Conservation (phyloP, 2,888 invertebrate species). For the Agrochola lota region DNA sequence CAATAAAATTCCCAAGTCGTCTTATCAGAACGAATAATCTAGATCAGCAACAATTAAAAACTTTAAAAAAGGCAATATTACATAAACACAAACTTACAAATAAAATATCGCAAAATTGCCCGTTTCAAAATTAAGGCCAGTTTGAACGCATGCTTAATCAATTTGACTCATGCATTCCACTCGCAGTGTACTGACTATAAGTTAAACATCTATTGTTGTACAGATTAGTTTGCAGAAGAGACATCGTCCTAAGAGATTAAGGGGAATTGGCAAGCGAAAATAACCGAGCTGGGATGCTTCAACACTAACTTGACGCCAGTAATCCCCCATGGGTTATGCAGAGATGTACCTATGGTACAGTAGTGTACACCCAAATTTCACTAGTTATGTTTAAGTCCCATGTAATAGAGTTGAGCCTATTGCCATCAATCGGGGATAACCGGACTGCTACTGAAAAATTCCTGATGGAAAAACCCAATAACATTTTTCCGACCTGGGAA, state of each 20-base stretch:
- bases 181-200: slow-evolving; percentile 60
- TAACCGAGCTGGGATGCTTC: background rate
- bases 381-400: too few relatives aligned
- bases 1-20: background rate
- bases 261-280: background rate
- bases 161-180: slow-evolving; percentile 77
- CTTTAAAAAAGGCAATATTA: slow-evolving; percentile 3
- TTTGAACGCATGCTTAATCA: slow-evolving; percentile 75
- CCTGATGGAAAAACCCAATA: too few relatives aligned
- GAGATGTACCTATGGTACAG: too few relatives aligned
- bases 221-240: slow-evolving; percentile 55
- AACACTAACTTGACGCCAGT: background rate
- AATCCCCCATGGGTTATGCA: too few relatives aligned
- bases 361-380: too few relatives aligned
- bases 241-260: background rate
- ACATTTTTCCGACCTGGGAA: too few relatives aligned
- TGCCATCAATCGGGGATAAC: too few relatives aligned
- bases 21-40: background rate
- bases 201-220: slow-evolving; percentile 49
- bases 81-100: slow-evolving; percentile 17
- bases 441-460: too few relatives aligned
- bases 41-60: slow-evolving; percentile 13
- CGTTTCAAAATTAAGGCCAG: slow-evolving; percentile 80
- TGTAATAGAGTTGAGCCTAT: too few relatives aligned
- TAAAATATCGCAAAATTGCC: slow-evolving; percentile 58